Evolutionary conservation across 2,797 vertebrate genomes (phyloP), one percentile per base, ranked within the genome.

Genomic region (Nannoperca obscura): DNA sequence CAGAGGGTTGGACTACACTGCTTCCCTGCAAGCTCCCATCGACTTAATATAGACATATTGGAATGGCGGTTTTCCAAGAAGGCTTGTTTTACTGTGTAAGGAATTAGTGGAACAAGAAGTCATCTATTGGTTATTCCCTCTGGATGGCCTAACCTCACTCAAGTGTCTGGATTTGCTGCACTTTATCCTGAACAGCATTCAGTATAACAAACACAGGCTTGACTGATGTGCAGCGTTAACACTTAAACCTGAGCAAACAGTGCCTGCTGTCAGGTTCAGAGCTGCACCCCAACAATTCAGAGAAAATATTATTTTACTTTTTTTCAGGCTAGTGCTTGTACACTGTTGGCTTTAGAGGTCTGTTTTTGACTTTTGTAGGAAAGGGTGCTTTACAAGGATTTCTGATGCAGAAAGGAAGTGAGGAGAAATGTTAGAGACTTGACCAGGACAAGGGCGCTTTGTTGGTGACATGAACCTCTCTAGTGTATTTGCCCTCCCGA

Each of bases 91-190:
- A 90, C 95, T 95, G 90, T 96, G 94, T 95, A 95, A 97, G 95
- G 94, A 94, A 94, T 95, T 96, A 96, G 95, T 91, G 91, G 93
- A 97, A 96, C 96, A 97, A 97, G 96, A 97, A 97, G 95, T 96
- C 95, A 95, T 97, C 96, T 97, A 96, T 96, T 96, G 95, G 95
- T 96, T 95, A 95, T 96, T 97, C 94, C 88, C 95, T 95, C 94
- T 95, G 95, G 95, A 96, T 93, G 93, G 94, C 90, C 91, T 92
- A 87, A 95, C 94, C 94, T 94, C 93, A 92, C 94, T 95, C 94
- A 87, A 94, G 94, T 95, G 95, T 97, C 95, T 96, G 95, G 93
- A 94, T 97, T 95, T 95, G 93, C 81, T 89, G n/a, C 95, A 96
- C 95, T 96, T 94, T 95, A 92, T 95, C 93, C 85, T 74, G 10